Conservation (phyloP, 2,113 vertebrate species). For the Odocoileus virginianus region DNA sequence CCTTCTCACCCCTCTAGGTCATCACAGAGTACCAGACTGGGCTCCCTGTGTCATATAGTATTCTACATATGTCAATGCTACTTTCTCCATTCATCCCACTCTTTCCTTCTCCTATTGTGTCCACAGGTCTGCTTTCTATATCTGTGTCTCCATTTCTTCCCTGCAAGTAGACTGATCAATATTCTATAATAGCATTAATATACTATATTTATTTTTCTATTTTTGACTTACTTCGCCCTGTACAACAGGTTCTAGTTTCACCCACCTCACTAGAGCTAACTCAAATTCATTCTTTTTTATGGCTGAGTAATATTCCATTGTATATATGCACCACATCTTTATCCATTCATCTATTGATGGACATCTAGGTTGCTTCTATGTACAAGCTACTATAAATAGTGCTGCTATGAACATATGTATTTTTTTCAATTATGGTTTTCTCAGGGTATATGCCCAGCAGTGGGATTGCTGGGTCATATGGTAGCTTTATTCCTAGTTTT, state of each 20-base stretch:
- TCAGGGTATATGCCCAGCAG: not conserved
- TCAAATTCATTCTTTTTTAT: not conserved
- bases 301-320: not conserved
- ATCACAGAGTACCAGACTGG: not conserved
- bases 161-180: not conserved
- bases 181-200: not conserved
- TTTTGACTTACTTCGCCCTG: not conserved
- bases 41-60: not conserved
- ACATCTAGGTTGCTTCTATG: not conserved
- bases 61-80: not conserved
- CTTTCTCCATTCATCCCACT: not conserved
- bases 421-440: not conserved
- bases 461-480: not conserved
- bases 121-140: not conserved
- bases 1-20: not conserved
- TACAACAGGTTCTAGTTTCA: not conserved
- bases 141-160: not conserved
- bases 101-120: not conserved
- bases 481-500: not conserved
- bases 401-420: not conserved
- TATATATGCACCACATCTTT: not conserved
- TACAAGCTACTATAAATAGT: not conserved
- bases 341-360: not conserved
- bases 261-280: not conserved
- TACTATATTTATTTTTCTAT: not conserved